Percentiles rank a stretch among this genome's conserved stretches.
phyloP scores from a whole-genome alignment of 1,140 invertebrate genomes.

The Conopomorpha cramerella region DNA sequence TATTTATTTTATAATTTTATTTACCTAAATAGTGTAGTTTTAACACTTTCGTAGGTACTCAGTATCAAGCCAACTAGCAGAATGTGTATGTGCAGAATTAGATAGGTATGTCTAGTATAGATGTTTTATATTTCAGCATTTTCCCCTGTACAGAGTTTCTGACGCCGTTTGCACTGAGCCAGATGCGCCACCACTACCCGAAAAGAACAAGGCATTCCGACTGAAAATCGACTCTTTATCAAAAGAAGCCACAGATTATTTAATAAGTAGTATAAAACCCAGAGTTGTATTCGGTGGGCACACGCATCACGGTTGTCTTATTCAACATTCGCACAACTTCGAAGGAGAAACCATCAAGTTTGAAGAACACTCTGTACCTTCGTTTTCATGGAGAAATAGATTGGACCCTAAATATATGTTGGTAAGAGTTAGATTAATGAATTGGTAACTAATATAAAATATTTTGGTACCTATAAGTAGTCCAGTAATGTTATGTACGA shows the following conservation, averaged over 20 bases:
- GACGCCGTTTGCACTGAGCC: conserved; percentile 82
- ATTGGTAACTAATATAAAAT: too few relatives aligned
- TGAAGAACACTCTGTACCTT: conserved; percentile 81
- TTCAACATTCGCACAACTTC: conserved; percentile 41
- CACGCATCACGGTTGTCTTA: conserved; percentile 87
- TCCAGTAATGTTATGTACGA: too few relatives aligned
- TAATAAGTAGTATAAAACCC: conserved; percentile 75
- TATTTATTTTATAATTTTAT: too few relatives aligned
- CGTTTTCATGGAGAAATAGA: conserved; percentile 96
- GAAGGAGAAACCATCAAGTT: conserved; percentile 29
- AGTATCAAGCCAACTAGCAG: too few relatives aligned
- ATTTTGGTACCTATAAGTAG: too few relatives aligned
- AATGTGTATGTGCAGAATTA: too few relatives aligned
- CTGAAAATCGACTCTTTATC: conserved; percentile 89
- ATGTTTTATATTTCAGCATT: conserved; percentile 74
- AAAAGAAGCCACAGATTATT: conserved; percentile 76
- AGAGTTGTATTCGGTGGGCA: conserved; percentile 87
- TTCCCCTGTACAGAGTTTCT: conserved; percentile 88
- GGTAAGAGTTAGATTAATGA: conserved; percentile 63
- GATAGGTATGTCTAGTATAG: too few relatives aligned
- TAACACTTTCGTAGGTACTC: too few relatives aligned
- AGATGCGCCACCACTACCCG: conserved; percentile 76
- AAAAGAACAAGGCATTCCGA: conserved; percentile 68
- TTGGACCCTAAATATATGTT: conserved; percentile 89
- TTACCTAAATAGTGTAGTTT: too few relatives aligned